Evolutionary conservation across 2,797 vertebrate species (phyloP), one percentile per base, ranked within the genome.

Genomic region (Luscinia megarhynchos): DNA sequence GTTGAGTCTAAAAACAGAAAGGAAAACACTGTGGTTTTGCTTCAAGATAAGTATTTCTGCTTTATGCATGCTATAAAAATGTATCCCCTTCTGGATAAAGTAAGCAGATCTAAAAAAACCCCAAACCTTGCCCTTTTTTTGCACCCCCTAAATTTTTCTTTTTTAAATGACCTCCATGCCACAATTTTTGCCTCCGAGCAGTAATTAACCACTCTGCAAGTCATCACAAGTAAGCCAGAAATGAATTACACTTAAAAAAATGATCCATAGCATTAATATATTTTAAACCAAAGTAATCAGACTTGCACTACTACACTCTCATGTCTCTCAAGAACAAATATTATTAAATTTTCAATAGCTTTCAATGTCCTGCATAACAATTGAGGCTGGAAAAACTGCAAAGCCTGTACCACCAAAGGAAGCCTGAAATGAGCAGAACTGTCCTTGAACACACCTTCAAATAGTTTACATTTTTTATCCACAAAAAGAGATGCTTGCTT

Each of bases 251-350:
- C 24, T 88, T 95, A 92, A 95, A 97, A 64, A 93, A 27, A 96
- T 90, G 96, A 58, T 12, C 77, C 27, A 24, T 67, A 84, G 34
- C 50, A 43, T 75, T 96, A 96, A 97, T 97, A 97, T 95, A 97
- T 98, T 98, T 98, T 97, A 98, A 98, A 98, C 95, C 96, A 98
- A 98, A 97, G 97, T 98, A 98, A 98, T 98, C 97, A 98, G 96
- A 96, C 96, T 95, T 87, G 85, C 97, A 36, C 64, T 97, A 96
- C 95, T 97, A 97, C 96, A 96, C 95, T 97, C 92, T 57, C 89
- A 66, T 84, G 45, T 96, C 97, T 98, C 97, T 97, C 87, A 97
- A 97, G 95, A 90, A 92, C 75, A 95, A 97, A 96, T 89, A 80
- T 93, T 90, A 95, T 81, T 80, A 96, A 96, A 97, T 94, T 97